Evolutionary conservation across 2,113 vertebrate genomes (phyloP).

Genomic region (Arothron firmamentum): DNA sequence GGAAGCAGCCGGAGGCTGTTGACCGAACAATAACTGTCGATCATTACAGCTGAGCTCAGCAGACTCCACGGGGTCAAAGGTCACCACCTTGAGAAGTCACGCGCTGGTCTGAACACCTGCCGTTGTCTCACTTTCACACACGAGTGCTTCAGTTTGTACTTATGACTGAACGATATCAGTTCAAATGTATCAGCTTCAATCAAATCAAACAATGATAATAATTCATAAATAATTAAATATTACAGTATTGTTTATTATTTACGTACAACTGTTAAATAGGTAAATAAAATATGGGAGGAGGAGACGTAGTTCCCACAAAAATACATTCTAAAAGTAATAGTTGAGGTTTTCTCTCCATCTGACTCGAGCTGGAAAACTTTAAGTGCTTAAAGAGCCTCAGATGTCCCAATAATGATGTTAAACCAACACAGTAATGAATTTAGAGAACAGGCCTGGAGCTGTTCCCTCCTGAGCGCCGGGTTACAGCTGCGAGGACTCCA

Average conservation of each 20-base stretch:
- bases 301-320: too few species aligned
- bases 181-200: too few species aligned
- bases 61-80: conserved; percentile 44
- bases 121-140: conserved; percentile 5
- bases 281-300: too few species aligned
- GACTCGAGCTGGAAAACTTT: too few species aligned
- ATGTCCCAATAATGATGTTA: conserved; percentile 45
- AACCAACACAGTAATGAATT: conserved; percentile 47
- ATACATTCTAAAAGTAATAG: background rate
- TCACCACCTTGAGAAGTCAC: conserved; percentile 54
- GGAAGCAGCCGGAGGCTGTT: conserved; percentile 39
- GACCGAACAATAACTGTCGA: conserved; percentile 52
- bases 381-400: background rate
- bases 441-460: conserved; percentile 60
- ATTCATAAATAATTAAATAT: too few species aligned
- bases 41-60: conserved; percentile 52
- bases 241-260: too few species aligned
- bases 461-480: conserved; percentile 56
- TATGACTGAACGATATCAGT: too few species aligned
- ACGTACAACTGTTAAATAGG: too few species aligned
- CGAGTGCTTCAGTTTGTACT: background rate
- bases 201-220: too few species aligned
- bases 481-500: conserved; percentile 41
- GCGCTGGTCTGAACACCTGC: conserved; percentile 3
- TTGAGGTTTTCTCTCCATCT: background rate